Evolutionary conservation across 2,113 vertebrate genomes (phyloP).

Genomic region (Rhinogobius similis): DNA sequence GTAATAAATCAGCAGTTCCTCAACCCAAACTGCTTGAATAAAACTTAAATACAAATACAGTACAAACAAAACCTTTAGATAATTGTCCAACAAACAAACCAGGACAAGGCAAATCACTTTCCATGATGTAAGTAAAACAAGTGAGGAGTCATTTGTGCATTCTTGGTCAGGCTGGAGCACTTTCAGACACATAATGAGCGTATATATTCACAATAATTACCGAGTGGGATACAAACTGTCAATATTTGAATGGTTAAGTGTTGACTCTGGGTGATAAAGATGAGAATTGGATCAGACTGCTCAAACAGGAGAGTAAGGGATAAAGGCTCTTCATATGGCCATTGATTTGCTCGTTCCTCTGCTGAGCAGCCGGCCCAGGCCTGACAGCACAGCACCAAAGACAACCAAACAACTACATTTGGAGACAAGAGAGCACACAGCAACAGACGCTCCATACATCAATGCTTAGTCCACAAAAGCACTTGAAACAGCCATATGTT

Average conservation of each 20-base stretch:
- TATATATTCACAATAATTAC: constrained; percentile 55
- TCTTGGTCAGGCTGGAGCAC: constrained; percentile 39
- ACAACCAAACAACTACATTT: constrained; percentile 24
- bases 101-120: neutral
- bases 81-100: neutral
- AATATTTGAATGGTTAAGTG: constrained; percentile 39
- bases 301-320: constrained; percentile 18
- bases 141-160: constrained; percentile 20
- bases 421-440: neutral
- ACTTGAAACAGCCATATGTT: neutral
- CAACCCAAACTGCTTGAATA: neutral
- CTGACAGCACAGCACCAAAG: constrained; percentile 32
- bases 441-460: neutral
- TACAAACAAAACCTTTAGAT: neutral
- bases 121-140: constrained; percentile 10
- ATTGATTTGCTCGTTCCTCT: constrained; percentile 50
- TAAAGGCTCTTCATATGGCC: constrained; percentile 36
- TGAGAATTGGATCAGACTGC: neutral
- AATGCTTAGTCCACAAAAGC: neutral
- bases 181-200: constrained; percentile 51
- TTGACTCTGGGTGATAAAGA: constrained; percentile 15
- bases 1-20: neutral
- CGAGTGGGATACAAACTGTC: constrained; percentile 39
- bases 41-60: neutral
- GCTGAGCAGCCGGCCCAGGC: constrained; percentile 28